These are phyloP conservation scores for Lasiommata megera DNA, from an alignment of 2,888 invertebrate genomes.

Conservation along the genomic window DNA sequence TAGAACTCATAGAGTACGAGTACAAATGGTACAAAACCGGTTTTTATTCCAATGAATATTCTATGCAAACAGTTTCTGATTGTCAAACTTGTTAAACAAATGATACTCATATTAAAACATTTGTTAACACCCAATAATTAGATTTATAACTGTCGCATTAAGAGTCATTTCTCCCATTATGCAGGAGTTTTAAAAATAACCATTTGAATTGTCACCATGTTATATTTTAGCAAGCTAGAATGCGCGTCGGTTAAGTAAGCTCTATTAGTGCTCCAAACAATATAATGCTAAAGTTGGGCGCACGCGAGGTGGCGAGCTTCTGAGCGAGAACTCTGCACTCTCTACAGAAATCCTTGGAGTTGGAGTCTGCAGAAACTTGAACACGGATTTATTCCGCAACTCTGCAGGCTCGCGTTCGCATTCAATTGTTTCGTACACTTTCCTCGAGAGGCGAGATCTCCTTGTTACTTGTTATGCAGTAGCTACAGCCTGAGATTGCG, in stretches of 20 bases:
- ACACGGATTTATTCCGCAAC: slow-evolving; percentile 29
- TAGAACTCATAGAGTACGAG: no score
- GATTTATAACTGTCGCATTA: no score
- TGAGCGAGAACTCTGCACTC: not conserved
- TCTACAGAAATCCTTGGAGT: slow-evolving; percentile 25
- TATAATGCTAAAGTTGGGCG: slow-evolving; percentile 10
- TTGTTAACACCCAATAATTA: no score
- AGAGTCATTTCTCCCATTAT: no score
- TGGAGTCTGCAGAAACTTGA: slow-evolving; percentile 27
- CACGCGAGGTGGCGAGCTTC: slow-evolving; percentile 6
- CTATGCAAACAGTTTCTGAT: no score
- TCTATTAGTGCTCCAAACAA: slow-evolving; percentile 3
- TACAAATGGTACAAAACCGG: no score
- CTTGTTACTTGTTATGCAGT: not conserved
- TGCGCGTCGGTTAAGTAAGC: not conserved
- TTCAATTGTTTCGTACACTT: slow-evolving; percentile 29
- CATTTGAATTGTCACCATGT: no score
- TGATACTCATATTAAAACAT: no score
- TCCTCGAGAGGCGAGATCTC: not conserved
- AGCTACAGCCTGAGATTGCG: not conserved
- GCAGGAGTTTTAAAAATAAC: no score
- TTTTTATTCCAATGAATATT: no score
- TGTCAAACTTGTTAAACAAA: no score
- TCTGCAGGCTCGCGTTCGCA: slow-evolving; percentile 13
- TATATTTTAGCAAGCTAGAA: not conserved